These are phyloP conservation scores for Isichthys henryi DNA, from an alignment of 2,113 vertebrate species.

Conservation along the genomic window DNA sequence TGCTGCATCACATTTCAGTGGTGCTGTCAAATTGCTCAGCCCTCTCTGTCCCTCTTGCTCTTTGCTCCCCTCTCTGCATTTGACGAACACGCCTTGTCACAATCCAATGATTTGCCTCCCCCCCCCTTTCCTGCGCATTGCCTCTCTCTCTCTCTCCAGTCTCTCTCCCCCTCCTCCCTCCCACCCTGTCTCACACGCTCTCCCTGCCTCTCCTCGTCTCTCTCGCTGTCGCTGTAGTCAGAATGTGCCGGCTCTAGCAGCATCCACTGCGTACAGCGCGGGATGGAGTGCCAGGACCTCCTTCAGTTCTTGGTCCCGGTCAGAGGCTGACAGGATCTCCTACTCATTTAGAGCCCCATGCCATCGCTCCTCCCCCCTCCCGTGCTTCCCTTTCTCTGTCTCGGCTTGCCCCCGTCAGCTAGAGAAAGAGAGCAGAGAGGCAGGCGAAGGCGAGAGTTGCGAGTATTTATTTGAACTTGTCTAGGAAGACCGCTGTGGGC, in stretches of 20 bases:
- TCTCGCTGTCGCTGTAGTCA: conserved; percentile 52
- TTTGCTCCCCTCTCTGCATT: conserved; percentile 43
- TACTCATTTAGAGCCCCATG: conserved; percentile 44
- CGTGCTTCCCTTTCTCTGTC: not conserved
- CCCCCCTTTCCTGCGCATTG: conserved; percentile 32
- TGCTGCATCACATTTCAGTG: conserved; percentile 2
- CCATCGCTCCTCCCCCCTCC: conserved; percentile 30
- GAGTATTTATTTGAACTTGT: conserved; percentile 1
- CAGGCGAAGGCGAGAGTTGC: not conserved
- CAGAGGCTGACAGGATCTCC: conserved; percentile 71
- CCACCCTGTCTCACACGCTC: conserved; percentile 31
- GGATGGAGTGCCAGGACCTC: conserved; percentile 66
- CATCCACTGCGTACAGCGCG: conserved; percentile 70
- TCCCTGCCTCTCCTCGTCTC: not conserved
- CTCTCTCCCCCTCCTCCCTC: conserved; percentile 18
- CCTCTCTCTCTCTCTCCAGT: conserved; percentile 29
- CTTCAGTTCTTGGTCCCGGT: conserved; percentile 61
- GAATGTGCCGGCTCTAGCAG: conserved; percentile 69
- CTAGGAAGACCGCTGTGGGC: not conserved
- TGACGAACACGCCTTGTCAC: conserved; percentile 73
- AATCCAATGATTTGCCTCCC: conserved; percentile 66
- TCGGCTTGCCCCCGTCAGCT: not conserved
- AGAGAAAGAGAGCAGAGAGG: conserved; percentile 4
- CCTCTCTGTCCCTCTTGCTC: conserved; percentile 6
- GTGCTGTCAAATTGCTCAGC: not conserved